These are phyloP conservation scores for Eurosta solidaginis DNA, from an alignment of 1,140 invertebrate genomes.

Conservation along the genomic window DNA sequence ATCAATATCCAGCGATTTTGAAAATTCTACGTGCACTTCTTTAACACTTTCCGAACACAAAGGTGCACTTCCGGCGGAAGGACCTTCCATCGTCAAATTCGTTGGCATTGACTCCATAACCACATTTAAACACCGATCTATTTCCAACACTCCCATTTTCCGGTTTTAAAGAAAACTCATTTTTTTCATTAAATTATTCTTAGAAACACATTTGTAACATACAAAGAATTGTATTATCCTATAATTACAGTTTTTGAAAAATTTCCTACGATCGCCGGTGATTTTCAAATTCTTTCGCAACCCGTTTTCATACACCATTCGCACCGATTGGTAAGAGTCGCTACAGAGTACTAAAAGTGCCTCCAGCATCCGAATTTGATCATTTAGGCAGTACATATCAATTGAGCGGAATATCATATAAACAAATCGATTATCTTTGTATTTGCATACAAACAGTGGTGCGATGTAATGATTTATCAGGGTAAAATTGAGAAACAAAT, in stretches of 20 bases:
- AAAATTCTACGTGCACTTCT: background rate
- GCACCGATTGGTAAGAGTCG: conserved; percentile 48
- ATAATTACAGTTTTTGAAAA: background rate
- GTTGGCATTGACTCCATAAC: conserved; percentile 1
- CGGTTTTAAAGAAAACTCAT: background rate
- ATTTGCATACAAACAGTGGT: background rate
- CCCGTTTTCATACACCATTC: background rate
- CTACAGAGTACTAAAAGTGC: conserved; percentile 52
- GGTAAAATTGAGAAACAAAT: background rate
- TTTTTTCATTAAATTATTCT: background rate
- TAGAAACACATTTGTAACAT: background rate
- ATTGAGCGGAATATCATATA: conserved; percentile 27
- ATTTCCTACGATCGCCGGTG: background rate
- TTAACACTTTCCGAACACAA: background rate
- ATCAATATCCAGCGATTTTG: background rate
- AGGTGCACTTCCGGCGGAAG: background rate
- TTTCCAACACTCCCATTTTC: conserved; percentile 21
- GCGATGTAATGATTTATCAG: background rate
- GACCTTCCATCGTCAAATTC: background rate
- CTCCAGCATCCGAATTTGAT: conserved; percentile 14
- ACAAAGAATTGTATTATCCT: background rate
- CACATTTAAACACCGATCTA: background rate
- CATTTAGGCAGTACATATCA: conserved; percentile 24
- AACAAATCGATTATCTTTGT: conserved; percentile 6
- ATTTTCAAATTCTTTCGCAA: background rate